Base-by-base conservation (phyloP, 2,888 invertebrate genomes). In the Globia sparganii region DNA sequence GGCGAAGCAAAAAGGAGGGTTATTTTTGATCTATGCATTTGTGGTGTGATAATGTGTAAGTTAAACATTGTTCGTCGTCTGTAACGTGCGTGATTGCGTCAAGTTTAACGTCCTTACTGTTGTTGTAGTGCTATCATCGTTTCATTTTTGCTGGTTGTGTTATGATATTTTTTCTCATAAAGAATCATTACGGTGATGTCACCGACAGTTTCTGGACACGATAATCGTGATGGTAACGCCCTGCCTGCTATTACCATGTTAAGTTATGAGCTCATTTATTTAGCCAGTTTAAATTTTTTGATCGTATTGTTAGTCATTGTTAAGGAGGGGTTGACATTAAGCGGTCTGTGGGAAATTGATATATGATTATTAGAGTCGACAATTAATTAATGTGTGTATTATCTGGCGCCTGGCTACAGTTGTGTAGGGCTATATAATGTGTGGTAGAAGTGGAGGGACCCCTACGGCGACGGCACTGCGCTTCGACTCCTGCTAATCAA, bases 221-320 rank as follows among this genome's bases (percentile, higher is more conserved):
- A 94, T 93, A 91, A 92, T 94, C 93, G 93, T 94, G 94, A 94
- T 93, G 93, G 92, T 93, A 91, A 93, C 93, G 94, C 93, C 92
- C 93, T 90, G 92, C 90, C 91, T 92, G 92, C 91, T 91, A 93
- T 93, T 93, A 92, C 91, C 91, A 90, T 91, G 91, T 90, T 91
- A 93, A 94, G 85, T 93, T 93, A 94, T 95, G 94, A 94, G 93
- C 91, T 94, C 94, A 94, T 93, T 93, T 93, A 90, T 92, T 93
- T 91, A 90, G 90, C 88, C 89, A 90, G 87, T 91, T 88, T 91
- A 84, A 91, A 91, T 93, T 93, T 93, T 94, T 93, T 92, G 89
- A 91, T 91, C 92, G 89, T 87, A 87, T 91, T 93, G 89, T 94
- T 93, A 91, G 90, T 92, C 91, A 92, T 90, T 91, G 88, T 92